These are phyloP conservation scores for Dascyllus trimaculatus DNA, from an alignment of 2,113 vertebrate species.

Conservation along the genomic window DNA sequence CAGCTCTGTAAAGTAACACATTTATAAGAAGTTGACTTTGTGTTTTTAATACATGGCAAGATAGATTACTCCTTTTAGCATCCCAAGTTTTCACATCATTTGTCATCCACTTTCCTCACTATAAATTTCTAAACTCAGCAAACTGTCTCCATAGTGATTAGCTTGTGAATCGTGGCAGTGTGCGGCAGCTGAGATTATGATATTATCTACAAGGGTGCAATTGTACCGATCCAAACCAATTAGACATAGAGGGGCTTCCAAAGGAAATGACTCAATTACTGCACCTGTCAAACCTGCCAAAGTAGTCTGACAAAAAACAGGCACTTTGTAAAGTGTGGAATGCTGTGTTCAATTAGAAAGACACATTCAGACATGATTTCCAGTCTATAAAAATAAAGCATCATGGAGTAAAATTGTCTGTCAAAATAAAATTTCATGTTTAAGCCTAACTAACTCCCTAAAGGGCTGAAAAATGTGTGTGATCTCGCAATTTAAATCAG, in stretches of 20 bases:
- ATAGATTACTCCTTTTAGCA: slow-evolving; percentile 49
- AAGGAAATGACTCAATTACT: slow-evolving; percentile 54
- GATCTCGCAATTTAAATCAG: too few relatives aligned
- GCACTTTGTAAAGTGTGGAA: neutral
- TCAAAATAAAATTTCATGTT: too few relatives aligned
- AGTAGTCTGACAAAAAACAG: neutral
- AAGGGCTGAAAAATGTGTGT: too few relatives aligned
- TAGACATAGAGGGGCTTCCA: slow-evolving; percentile 36
- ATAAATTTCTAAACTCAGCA: slow-evolving; percentile 43
- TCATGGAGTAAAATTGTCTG: too few relatives aligned
- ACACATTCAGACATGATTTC: slow-evolving; percentile 14
- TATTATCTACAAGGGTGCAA: slow-evolving; percentile 47
- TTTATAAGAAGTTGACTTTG: slow-evolving; percentile 38
- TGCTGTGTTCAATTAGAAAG: neutral
- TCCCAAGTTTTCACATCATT: slow-evolving; percentile 47
- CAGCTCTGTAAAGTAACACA: slow-evolving; percentile 41
- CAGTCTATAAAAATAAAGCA: neutral
- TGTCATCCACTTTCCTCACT: slow-evolving; percentile 29
- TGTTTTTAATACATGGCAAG: slow-evolving; percentile 51
- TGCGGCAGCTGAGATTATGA: slow-evolving; percentile 47
- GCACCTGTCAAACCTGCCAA: slow-evolving; percentile 26
- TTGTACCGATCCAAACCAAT: slow-evolving; percentile 46
- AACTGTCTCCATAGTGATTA: slow-evolving; percentile 52
- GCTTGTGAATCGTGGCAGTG: slow-evolving; percentile 44
- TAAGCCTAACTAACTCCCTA: too few relatives aligned